These are phyloP conservation scores for Notodonta ziczac DNA, from an alignment of 2,888 invertebrate genomes.

Conservation along the genomic window DNA sequence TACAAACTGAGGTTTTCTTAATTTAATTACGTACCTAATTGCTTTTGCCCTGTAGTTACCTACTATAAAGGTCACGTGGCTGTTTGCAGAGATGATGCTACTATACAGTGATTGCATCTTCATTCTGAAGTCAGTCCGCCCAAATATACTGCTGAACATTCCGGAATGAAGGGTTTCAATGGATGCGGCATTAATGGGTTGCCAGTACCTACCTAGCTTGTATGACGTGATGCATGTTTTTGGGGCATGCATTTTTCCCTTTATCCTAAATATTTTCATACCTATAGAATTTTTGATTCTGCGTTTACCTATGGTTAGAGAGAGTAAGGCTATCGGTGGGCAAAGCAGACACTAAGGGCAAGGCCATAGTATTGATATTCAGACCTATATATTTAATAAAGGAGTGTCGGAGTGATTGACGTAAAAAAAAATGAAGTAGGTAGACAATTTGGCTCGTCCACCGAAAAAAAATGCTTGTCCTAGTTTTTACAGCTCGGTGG, in stretches of 20 bases:
- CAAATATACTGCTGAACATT: slow-evolving; percentile 46
- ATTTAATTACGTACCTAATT: not conserved
- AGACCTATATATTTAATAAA: slow-evolving; percentile 4
- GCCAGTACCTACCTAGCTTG: no score
- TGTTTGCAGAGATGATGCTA: slow-evolving; percentile 47
- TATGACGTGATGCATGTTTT: no score
- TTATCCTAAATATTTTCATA: no score
- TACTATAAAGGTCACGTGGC: slow-evolving; percentile 37
- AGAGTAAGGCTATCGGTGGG: no score
- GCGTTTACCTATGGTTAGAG: no score
- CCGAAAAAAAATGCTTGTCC: slow-evolving; percentile 20
- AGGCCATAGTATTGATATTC: no score
- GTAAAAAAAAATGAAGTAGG: not conserved
- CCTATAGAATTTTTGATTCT: no score
- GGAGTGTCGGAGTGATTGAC: not conserved
- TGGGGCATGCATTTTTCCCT: no score
- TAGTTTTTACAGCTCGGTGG: slow-evolving; percentile 42
- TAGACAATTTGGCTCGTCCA: slow-evolving; percentile 2
- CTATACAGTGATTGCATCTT: slow-evolving; percentile 72
- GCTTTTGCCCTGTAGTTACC: slow-evolving; percentile 8
- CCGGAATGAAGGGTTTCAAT: slow-evolving; percentile 21
- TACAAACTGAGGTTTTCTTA: not conserved
- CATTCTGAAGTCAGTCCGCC: slow-evolving; percentile 63
- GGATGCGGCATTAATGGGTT: slow-evolving; percentile 47
- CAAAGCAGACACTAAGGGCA: no score